phyloP scores from a whole-genome alignment of 2,113 vertebrate species.

The Chitala chitala region DNA sequence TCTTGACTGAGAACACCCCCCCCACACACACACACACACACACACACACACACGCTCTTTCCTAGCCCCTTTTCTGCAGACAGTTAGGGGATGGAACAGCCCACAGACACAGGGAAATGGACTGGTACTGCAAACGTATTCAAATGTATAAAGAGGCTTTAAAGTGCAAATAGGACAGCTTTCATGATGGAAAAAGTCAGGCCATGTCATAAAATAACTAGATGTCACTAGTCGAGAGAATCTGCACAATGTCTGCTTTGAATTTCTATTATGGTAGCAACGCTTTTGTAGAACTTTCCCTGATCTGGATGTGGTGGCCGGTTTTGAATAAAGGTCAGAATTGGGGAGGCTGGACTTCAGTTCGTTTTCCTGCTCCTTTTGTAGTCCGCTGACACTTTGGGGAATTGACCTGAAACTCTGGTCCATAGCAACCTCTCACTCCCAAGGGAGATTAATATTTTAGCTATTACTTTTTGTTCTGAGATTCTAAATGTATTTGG shows the following conservation, averaged over 20 bases:
- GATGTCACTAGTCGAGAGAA: slow-evolving; percentile 81
- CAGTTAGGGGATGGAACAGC: slow-evolving; percentile 29
- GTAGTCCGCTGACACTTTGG: slow-evolving; percentile 70
- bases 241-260: slow-evolving; percentile 74
- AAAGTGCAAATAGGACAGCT: slow-evolving; percentile 93
- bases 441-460: slow-evolving; percentile 81
- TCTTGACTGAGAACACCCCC: not conserved
- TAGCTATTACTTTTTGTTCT: slow-evolving; percentile 76
- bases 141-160: slow-evolving; percentile 84
- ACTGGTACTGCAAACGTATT: slow-evolving; percentile 75
- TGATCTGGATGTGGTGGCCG: slow-evolving; percentile 65
- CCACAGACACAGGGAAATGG: slow-evolving; percentile 43
- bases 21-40: slow-evolving; percentile 13
- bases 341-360: slow-evolving; percentile 65
- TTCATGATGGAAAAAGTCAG: slow-evolving; percentile 86
- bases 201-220: slow-evolving; percentile 83
- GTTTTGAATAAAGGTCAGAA: slow-evolving; percentile 74
- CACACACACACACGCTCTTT: slow-evolving; percentile 23
- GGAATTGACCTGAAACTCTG: slow-evolving; percentile 78
- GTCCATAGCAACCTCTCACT: slow-evolving; percentile 71
- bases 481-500: slow-evolving; percentile 74
- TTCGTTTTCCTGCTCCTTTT: slow-evolving; percentile 70
- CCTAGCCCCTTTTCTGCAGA: slow-evolving; percentile 22
- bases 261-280: slow-evolving; percentile 80
- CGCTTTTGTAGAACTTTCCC: slow-evolving; percentile 59